These are phyloP conservation scores for Apus apus DNA, from an alignment of 2,113 vertebrate genomes.

Conservation along the genomic window DNA sequence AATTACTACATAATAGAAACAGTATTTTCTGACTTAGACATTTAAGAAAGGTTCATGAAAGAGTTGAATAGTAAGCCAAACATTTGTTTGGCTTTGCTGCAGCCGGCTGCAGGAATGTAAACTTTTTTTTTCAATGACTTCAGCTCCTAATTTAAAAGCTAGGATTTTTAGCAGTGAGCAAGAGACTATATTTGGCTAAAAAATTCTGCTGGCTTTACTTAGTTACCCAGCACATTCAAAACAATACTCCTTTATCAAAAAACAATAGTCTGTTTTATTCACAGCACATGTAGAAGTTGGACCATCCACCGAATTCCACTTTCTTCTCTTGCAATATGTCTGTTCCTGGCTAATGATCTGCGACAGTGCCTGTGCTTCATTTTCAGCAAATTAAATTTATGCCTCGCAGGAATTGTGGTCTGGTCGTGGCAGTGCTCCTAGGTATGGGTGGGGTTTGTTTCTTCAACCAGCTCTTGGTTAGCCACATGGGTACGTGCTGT, in stretches of 20 bases:
- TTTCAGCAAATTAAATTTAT: slow-evolving; percentile 79
- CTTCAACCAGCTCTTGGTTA: slow-evolving; percentile 74
- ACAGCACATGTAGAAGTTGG: slow-evolving; percentile 77
- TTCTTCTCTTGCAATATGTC: slow-evolving; percentile 73
- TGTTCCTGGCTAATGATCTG: slow-evolving; percentile 76
- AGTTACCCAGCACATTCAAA: slow-evolving; percentile 77
- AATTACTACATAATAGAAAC: slow-evolving; percentile 70
- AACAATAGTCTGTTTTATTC: slow-evolving; percentile 83
- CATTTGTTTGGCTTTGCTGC: slow-evolving; percentile 77
- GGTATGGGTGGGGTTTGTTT: slow-evolving; percentile 79
- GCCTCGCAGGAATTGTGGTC: slow-evolving; percentile 77
- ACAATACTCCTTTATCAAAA: slow-evolving; percentile 82
- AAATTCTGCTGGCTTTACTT: slow-evolving; percentile 78
- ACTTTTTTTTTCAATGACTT: slow-evolving; percentile 78
- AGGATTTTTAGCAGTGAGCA: slow-evolving; percentile 77
- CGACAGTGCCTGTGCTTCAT: slow-evolving; percentile 74
- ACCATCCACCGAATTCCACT: slow-evolving; percentile 73
- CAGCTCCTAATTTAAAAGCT: slow-evolving; percentile 80
- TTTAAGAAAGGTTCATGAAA: slow-evolving; percentile 73
- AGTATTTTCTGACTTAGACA: slow-evolving; percentile 66
- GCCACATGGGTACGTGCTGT: slow-evolving; percentile 81
- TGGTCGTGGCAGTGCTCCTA: slow-evolving; percentile 73
- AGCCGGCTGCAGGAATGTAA: slow-evolving; percentile 78
- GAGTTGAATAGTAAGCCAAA: slow-evolving; percentile 76
- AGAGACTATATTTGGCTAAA: slow-evolving; percentile 86